Evolutionary conservation across 2,113 vertebrate genomes (phyloP).

Genomic region (Prinia subflava): DNA sequence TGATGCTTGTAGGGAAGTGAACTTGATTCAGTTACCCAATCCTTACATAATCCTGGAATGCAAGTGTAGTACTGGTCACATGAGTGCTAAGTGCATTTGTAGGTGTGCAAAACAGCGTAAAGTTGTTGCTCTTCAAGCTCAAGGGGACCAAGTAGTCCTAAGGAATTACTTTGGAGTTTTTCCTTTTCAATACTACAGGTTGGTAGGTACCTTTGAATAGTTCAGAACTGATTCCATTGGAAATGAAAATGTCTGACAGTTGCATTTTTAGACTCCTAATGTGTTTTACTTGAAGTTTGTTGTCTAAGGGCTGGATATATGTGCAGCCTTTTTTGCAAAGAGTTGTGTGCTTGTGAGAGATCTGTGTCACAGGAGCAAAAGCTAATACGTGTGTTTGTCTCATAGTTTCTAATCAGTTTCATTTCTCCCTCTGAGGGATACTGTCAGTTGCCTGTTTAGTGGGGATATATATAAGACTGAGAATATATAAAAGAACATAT

Average conservation of each 20-base stretch:
- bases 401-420: background rate
- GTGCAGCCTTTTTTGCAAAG: background rate
- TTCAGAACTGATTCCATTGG: background rate
- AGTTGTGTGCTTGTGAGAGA: background rate
- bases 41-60: constrained; percentile 10
- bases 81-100: background rate
- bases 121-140: background rate
- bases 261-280: background rate
- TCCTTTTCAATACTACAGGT: background rate
- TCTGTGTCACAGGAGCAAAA: background rate
- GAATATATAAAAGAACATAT: background rate
- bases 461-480: background rate
- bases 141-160: background rate
- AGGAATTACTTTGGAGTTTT: background rate
- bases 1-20: background rate
- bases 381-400: background rate
- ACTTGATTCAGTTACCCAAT: background rate
- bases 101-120: background rate
- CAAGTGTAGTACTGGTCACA: background rate
- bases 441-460: background rate
- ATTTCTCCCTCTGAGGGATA: background rate
- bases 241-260: background rate
- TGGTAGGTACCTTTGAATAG: background rate
- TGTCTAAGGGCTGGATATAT: background rate
- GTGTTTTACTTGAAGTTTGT: background rate